Evolutionary conservation across 2,888 invertebrate genomes (phyloP), one percentile per base, ranked within the genome.

Genomic region (Crematogaster levior): DNA sequence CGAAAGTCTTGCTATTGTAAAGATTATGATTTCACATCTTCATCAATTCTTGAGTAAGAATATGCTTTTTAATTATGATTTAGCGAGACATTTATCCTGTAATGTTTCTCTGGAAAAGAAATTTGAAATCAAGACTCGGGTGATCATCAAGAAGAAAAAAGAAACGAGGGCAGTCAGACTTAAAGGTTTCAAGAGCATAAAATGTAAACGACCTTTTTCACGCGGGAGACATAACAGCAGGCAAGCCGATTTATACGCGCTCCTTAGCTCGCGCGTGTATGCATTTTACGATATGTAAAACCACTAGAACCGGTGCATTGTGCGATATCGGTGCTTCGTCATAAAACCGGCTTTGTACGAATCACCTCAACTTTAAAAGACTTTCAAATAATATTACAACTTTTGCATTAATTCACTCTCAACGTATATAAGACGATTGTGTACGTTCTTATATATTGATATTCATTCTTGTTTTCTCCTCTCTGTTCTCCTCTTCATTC

Each of bases 211-310:
- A 87, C 79, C 87, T 80, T 88, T 86, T 87, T 88, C 89, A 86
- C 85, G 85, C 89, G 88, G 89, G 88, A 92, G 92, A 92, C 92
- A 92, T 92, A 92, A 92, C 91, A 93, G 91, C 87, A 86, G 88
- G 87, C 85, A 82, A 85, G 86, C 87, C 91, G 91, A 92, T 93
- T 92, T 92, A 93, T 92, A 91, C 88, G 89, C 89, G 87, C 91
- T 92, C 90, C 89, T 92, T 90, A 92, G 90, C 87, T 88, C 84
- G 85, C 88, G 86, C 89, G 85, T 88, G 86, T 88, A 88, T 86
- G 86, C 86, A 86, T 89, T 92, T 92, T 92, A 93, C 89, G 92
- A 92, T 92, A 93, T 91, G 92, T 93, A 93, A 92, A 93, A 93
- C 89, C 91, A 89, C 87, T 85, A 84, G 74, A 51, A 63, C 84